Conservation (phyloP, 64 coral and sea anemone genomes). For the Stichodactyla mertensii region DNA sequence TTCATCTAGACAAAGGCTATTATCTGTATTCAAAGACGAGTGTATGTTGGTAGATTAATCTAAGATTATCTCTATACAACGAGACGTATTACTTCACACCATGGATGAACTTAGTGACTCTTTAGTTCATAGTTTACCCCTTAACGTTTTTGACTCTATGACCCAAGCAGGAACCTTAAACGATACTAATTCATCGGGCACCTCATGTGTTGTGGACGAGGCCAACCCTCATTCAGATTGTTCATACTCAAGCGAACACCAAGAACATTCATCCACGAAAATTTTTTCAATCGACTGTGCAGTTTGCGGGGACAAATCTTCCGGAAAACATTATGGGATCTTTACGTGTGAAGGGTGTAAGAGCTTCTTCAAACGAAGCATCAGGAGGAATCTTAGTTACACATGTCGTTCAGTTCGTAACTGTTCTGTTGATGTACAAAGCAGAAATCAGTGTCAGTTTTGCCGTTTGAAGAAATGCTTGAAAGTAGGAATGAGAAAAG, state of each 20-base stretch:
- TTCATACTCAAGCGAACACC: background rate
- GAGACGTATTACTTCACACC: background rate
- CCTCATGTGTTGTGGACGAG: background rate
- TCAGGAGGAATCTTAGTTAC: conserved; percentile 66
- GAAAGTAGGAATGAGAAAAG: conserved; percentile 91
- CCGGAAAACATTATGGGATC: conserved; percentile 91
- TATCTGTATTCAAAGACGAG: background rate
- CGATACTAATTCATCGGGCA: background rate
- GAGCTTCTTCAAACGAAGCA: conserved; percentile 85
- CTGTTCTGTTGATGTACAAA: conserved; percentile 78
- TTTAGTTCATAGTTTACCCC: background rate
- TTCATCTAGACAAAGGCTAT: background rate
- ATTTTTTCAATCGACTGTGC: conserved; percentile 52
- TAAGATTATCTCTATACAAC: background rate
- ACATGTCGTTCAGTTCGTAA: conserved; percentile 67
- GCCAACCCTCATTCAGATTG: background rate
- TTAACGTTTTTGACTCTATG: conserved; percentile 10
- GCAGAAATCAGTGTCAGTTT: conserved; percentile 85
- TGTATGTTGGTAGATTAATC: background rate
- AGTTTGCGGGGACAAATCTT: conserved; percentile 79
- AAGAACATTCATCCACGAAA: background rate
- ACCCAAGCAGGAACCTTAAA: background rate
- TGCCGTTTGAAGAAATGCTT: conserved; percentile 87
- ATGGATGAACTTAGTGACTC: conserved; percentile 23
- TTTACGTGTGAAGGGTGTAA: conserved; percentile 89